Percentiles rank a stretch among this genome's conserved stretches.
phyloP scores from a whole-genome alignment of 2,113 vertebrate genomes.

The Chloebia gouldiae region DNA sequence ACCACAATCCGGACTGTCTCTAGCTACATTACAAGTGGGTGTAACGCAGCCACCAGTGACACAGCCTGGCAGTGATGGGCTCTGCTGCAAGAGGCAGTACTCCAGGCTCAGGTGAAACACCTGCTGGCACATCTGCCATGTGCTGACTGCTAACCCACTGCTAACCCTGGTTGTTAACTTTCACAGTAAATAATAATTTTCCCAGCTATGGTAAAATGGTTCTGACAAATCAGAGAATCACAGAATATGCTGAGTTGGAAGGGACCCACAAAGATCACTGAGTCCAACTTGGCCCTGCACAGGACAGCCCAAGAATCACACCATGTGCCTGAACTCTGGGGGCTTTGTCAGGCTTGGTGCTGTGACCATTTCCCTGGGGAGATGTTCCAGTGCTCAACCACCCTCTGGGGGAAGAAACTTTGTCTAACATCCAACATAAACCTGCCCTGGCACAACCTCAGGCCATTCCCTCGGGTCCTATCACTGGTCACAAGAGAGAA shows the following conservation, averaged over 20 bases:
- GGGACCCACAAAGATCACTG: neutral
- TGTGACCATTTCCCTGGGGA: neutral
- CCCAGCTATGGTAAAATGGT: neutral
- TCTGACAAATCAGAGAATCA: neutral
- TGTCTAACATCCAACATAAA: neutral
- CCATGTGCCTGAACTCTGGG: neutral
- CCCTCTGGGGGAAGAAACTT: neutral
- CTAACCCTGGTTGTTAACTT: neutral
- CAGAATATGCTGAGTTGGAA: neutral
- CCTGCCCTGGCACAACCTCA: rapidly evolving
- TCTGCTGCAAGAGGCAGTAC: neutral
- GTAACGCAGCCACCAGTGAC: neutral
- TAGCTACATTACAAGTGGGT: rapidly evolving
- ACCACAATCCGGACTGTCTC: neutral
- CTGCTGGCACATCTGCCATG: neutral
- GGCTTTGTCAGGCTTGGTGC: neutral
- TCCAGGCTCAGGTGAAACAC: neutral
- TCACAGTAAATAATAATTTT: neutral
- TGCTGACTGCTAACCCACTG: neutral
- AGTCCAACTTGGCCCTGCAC: neutral
- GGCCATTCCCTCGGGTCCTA: rapidly evolving
- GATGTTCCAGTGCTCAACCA: neutral
- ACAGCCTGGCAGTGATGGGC: neutral
- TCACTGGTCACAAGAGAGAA: neutral
- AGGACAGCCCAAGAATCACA: neutral